Evolutionary conservation across 2,797 vertebrate genomes (phyloP), one percentile per base, ranked within the genome.

Genomic region (Macroramphosus scolopax): DNA sequence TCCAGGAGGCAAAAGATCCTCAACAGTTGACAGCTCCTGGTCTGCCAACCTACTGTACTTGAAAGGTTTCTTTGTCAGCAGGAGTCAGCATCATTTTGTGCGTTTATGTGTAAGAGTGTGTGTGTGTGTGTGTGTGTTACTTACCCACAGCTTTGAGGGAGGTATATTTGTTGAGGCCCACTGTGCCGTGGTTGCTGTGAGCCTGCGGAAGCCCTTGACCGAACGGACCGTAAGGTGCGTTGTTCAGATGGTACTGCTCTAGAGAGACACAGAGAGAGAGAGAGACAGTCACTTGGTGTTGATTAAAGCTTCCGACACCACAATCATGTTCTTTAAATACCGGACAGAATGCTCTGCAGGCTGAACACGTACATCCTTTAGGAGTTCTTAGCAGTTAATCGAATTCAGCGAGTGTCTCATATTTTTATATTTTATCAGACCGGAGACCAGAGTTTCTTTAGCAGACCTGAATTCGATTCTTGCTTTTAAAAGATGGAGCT

Each of bases 181-280:
- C 81, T 1, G 82, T 68, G 70, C n/a, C 89, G 89, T 76, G 86
- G 72, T 92, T 92, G 63, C 88, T 82, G 0, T 93, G 93, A 5
- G 84, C 63, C 16, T 91, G 89, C 5, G 91, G 72, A 12, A 90
- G 79, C 3, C 88, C 90, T n/a, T 86, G 81, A 57, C 81, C 61
- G 3, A 82, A 79, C 1, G 80, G 71, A 0, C 88, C 82, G 25
- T 87, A 74, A 10, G 87, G 57, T 0, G 86, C 52, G 4, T 90
- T 93, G 80, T 91, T 95, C 75, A 94, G 82, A 29, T 91, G 93
- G 31, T 91, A 91, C 56, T 93, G 93, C 63, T 95, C 96, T 97
- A 78, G 20, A 52, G 5, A 42, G 47, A 51, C 45, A 67, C 15
- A 49, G 13, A 46, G 13, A 59, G 12, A 55, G 10, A 54, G 17